Evolutionary conservation across 2,113 vertebrate genomes (phyloP).

Genomic region (Monopterus albus): DNA sequence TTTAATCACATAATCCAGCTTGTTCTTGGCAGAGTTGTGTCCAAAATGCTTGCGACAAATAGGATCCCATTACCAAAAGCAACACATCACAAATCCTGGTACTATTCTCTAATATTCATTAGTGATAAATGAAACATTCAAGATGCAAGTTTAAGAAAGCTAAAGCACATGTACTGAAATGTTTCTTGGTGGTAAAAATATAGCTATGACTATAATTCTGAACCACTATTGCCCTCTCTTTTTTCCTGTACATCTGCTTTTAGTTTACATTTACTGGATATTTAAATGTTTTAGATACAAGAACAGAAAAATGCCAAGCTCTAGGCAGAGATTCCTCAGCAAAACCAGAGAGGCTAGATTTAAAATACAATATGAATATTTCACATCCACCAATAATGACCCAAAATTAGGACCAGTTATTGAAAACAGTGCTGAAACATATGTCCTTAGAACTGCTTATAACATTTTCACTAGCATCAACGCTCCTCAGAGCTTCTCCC

Average conservation of each 20-base stretch:
- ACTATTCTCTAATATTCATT: slow-evolving; percentile 7
- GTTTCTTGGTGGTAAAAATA: slow-evolving; percentile 33
- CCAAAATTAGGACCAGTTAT: slow-evolving; percentile 13
- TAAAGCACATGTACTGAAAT: slow-evolving; percentile 9
- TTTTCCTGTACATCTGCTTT: background rate
- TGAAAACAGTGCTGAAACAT: slow-evolving; percentile 32
- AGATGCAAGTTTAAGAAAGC: background rate
- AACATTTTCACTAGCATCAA: slow-evolving; percentile 47
- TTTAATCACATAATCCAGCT: slow-evolving; percentile 68
- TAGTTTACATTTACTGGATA: no score
- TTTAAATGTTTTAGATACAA: no score
- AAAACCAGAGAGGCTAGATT: background rate
- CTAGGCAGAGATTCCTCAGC: background rate
- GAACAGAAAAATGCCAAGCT: background rate
- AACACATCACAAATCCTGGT: slow-evolving; percentile 26
- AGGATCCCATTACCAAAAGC: slow-evolving; percentile 27
- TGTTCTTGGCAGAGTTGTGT: slow-evolving; percentile 53
- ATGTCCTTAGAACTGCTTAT: slow-evolving; percentile 29
- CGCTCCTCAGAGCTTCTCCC: slow-evolving; percentile 36
- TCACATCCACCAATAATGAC: slow-evolving; percentile 33
- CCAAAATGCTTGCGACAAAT: slow-evolving; percentile 27
- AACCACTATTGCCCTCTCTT: background rate
- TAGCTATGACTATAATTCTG: background rate
- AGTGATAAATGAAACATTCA: slow-evolving; percentile 6
- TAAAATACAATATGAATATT: slow-evolving; percentile 24